Evolutionary conservation across 1,140 invertebrate genomes (phyloP).

Genomic region (Ostrea denselamellosa): DNA sequence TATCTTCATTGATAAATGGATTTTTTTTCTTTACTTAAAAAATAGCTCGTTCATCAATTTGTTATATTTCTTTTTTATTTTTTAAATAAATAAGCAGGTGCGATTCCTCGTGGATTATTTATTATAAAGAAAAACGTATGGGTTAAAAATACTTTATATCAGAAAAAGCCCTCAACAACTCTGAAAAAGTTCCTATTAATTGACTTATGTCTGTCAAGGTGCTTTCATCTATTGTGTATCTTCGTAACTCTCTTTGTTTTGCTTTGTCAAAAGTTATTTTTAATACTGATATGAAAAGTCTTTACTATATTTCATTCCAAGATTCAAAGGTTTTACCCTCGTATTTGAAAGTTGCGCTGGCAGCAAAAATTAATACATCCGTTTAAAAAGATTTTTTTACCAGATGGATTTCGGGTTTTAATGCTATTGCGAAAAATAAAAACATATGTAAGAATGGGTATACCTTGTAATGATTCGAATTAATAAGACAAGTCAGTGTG

Average conservation of each 20-base stretch:
- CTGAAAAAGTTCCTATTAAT: neutral
- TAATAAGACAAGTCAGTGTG: slow-evolving; percentile 13
- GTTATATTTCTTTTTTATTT: neutral
- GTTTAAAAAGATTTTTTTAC: neutral
- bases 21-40: neutral
- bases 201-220: neutral
- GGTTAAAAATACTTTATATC: slow-evolving; percentile 4
- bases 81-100: neutral
- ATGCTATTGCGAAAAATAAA: slow-evolving; percentile 25
- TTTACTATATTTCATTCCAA: neutral
- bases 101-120: neutral
- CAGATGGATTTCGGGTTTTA: slow-evolving; percentile 9
- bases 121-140: neutral
- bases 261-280: neutral
- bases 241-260: neutral
- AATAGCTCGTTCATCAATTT: slow-evolving; percentile 22
- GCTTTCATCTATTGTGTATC: neutral
- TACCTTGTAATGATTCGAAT: slow-evolving; percentile 30
- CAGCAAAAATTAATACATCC: neutral
- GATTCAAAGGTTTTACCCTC: neutral
- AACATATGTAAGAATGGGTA: slow-evolving; percentile 22
- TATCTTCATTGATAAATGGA: slow-evolving; percentile 30
- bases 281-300: neutral
- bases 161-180: neutral
- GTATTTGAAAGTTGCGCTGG: neutral